Evolutionary conservation across 2,113 vertebrate genomes (phyloP).

Genomic region (Collichthys lucidus): DNA sequence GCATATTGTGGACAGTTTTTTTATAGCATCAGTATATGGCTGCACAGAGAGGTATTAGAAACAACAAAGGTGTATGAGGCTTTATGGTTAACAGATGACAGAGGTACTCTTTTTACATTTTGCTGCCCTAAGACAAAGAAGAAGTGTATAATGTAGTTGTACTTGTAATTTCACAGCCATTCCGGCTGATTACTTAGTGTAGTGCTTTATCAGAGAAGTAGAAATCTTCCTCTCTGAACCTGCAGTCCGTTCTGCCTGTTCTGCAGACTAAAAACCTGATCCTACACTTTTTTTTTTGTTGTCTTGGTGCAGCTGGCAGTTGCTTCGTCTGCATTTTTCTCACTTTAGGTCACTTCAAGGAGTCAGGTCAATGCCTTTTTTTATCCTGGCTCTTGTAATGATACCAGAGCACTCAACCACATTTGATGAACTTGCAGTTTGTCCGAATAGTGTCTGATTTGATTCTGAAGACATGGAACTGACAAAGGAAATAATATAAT

Average conservation of each 20-base stretch:
- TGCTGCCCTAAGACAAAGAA: background rate
- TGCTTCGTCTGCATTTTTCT: slow-evolving; percentile 40
- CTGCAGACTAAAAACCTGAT: slow-evolving; percentile 26
- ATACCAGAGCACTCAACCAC: background rate
- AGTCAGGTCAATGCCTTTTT: slow-evolving; percentile 21
- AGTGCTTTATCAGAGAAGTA: slow-evolving; percentile 9
- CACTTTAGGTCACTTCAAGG: slow-evolving; percentile 33
- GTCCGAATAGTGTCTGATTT: slow-evolving; percentile 17
- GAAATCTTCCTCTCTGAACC: slow-evolving; percentile 20
- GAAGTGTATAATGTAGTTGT: background rate
- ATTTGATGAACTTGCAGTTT: slow-evolving; percentile 24
- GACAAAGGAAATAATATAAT: background rate
- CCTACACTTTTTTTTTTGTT: background rate
- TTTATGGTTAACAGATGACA: slow-evolving; percentile 3
- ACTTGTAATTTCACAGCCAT: slow-evolving; percentile 2
- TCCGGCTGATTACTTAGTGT: slow-evolving; percentile 22
- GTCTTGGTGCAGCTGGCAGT: slow-evolving; percentile 7
- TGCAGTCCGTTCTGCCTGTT: background rate
- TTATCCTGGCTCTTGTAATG: background rate
- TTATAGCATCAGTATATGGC: background rate
- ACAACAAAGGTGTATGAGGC: background rate
- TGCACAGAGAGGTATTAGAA: background rate
- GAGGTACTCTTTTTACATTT: background rate
- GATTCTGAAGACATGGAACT: background rate
- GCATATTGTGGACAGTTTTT: too few species aligned